Conservation (phyloP, 2,888 invertebrate species). For the Eupeodes latifasciatus region DNA sequence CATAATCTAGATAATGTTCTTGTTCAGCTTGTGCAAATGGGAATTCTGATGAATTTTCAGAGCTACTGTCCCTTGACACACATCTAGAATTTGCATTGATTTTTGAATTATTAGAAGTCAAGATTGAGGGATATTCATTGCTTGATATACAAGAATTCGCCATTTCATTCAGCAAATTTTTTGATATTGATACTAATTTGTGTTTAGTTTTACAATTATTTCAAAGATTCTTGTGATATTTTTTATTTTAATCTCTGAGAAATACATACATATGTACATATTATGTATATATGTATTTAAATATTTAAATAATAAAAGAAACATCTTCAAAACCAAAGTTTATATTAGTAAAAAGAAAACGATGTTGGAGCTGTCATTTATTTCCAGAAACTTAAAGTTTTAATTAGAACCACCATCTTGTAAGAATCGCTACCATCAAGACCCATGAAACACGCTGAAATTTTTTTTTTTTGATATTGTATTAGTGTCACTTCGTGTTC, state of each 20-base stretch:
- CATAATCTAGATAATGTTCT: neutral
- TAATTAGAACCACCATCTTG: no score
- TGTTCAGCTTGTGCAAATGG: neutral
- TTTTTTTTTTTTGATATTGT: no score
- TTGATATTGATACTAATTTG: neutral
- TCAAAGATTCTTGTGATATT: neutral
- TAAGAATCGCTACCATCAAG: no score
- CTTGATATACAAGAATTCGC: neutral
- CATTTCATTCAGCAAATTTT: conserved; percentile 2
- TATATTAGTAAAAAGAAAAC: no score
- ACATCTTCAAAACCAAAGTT: no score
- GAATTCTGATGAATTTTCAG: neutral
- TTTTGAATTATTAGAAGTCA: neutral
- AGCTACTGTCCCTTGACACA: neutral
- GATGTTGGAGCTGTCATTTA: no score
- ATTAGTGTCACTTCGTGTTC: no score
- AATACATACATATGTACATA: no score
- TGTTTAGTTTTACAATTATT: neutral
- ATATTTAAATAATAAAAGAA: no score
- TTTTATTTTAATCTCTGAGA: neutral
- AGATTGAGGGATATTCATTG: conserved; percentile 18
- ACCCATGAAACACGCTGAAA: no score
- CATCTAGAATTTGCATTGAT: neutral
- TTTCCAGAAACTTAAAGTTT: no score
- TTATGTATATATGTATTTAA: no score